Percentiles rank a stretch among this genome's conserved stretches.
phyloP scores from a whole-genome alignment of 2,797 vertebrate species.

The Danio tinwini region DNA sequence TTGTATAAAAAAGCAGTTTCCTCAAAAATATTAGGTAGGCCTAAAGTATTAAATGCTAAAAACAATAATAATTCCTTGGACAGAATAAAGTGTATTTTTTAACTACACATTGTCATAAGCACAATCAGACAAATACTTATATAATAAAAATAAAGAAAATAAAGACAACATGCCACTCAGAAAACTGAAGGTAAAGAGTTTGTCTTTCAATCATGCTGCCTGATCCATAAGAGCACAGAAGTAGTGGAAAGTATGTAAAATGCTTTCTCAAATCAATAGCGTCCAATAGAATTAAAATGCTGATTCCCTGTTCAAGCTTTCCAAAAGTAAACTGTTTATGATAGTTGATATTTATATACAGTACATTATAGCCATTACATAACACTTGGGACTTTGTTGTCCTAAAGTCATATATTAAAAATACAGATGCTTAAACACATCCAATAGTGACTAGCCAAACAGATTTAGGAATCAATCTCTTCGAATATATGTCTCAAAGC shows the following conservation, averaged over 20 bases:
- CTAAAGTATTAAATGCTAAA: no score
- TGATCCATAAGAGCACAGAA: not conserved
- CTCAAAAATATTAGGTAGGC: no score
- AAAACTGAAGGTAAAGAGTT: not conserved
- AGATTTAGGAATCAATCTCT: not conserved
- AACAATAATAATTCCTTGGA: no score
- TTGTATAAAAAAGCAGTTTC: no score
- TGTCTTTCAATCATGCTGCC: not conserved
- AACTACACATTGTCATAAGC: not conserved
- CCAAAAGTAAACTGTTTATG: not conserved
- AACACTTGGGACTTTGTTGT: not conserved
- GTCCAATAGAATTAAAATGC: not conserved
- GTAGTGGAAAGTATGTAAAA: not conserved
- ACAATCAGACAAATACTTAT: not conserved
- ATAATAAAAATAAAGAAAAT: not conserved
- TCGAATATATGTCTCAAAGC: not conserved
- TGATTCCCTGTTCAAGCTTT: not conserved
- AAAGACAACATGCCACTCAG: not conserved
- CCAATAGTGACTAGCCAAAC: not conserved
- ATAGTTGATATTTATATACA: not conserved
- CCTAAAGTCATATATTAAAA: not conserved
- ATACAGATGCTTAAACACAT: slow-evolving; percentile 10
- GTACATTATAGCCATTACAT: not conserved
- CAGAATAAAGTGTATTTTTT: not conserved
- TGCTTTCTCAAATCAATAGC: no score